Conservation (phyloP, 2,113 vertebrate species). For the Petroica traversi region DNA sequence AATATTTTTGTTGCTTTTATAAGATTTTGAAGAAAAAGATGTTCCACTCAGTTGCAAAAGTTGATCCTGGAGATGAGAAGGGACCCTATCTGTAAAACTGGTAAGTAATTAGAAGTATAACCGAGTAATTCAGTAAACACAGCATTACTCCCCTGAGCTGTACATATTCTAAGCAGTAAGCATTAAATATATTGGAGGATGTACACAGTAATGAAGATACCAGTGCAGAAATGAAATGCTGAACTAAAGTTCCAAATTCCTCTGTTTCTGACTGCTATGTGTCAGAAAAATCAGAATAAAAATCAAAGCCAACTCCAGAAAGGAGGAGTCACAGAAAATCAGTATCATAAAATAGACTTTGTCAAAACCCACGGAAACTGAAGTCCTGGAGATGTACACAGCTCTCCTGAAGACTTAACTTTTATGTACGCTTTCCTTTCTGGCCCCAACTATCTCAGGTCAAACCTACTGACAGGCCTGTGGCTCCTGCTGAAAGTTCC, state of each 20-base stretch:
- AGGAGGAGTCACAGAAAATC: background rate
- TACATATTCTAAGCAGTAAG: background rate
- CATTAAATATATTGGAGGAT: background rate
- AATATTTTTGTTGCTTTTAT: background rate
- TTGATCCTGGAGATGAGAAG: background rate
- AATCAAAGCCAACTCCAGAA: background rate
- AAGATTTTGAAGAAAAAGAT: background rate
- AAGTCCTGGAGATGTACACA: background rate
- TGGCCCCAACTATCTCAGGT: background rate
- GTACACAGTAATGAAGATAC: background rate
- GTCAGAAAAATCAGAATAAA: background rate
- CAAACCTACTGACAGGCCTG: background rate
- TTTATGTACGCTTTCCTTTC: background rate
- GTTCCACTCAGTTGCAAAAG: background rate
- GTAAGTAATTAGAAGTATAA: background rate
- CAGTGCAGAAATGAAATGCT: background rate
- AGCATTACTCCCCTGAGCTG: background rate
- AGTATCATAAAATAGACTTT: background rate
- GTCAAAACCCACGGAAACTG: background rate
- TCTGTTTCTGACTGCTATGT: background rate
- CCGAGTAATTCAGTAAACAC: background rate
- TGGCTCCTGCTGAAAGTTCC: background rate
- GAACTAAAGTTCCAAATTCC: background rate
- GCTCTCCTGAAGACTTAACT: background rate
- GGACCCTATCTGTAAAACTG: background rate